Base-by-base conservation (phyloP, 2,113 vertebrate species). In the Geothlypis trichas region DNA sequence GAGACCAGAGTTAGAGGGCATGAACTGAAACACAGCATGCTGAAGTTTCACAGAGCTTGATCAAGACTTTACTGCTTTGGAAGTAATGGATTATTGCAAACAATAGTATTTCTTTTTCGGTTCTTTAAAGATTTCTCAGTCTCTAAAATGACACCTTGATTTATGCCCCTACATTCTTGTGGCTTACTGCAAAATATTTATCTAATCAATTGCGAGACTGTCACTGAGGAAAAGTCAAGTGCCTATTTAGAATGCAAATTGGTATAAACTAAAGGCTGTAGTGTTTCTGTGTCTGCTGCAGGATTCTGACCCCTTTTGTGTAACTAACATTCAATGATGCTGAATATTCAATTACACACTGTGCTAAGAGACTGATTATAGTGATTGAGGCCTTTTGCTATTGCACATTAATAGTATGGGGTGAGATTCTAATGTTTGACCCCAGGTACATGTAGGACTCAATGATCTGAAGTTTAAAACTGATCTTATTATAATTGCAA, bases 161-260 rank as follows among this genome's bases (percentile, higher is more conserved):
- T 91, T 89, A 94, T 94, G 35, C 20, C 69, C 49, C 42, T 74
- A 11, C 35, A 39, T 90, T 91, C 79, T 67, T 21, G 47, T 66
- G 88, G 35, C 22, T 94, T 77, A 81, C 72, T 89, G 76, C 85
- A 92, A 96, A 93, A 92, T 96, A 96, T 93, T 96, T 94, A 65
- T 90, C 80, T 84, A 84, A 89, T 82, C 89, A 87, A 63, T 91
- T 92, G 80, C 81, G 81, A 57, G 78, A 68, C 58, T 89, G 80
- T 81, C 93, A 95, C 61, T 82, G 84, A 95, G 49, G 69, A 94
- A 95, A 95, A 95, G 86, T 92, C 95, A 96, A 96, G 68, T 77
- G 83, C 35, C 65, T 94, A 82, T 93, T 95, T 89, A 74, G 68
- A 89, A 96, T 97, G 83, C 65, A 92, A 92, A 92, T 46, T 87